Evolutionary conservation across 1,140 invertebrate genomes (phyloP).

Genomic region (Drosophila neocordata): DNA sequence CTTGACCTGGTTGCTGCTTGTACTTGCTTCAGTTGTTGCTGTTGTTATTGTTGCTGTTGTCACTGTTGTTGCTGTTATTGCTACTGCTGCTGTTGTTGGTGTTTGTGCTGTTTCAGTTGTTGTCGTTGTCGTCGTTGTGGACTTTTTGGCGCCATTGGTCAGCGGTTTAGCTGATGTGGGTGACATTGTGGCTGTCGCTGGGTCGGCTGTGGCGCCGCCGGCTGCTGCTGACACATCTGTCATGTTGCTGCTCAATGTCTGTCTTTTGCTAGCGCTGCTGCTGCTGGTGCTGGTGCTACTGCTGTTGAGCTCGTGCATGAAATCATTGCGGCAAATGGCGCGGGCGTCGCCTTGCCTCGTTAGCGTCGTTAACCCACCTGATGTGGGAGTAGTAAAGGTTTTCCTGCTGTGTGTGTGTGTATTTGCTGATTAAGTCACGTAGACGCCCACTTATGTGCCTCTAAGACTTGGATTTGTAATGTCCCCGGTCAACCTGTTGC

Average conservation of each 20-base stretch:
- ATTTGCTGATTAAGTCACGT: slow-evolving; percentile 70
- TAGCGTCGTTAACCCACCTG: slow-evolving; percentile 19
- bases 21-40: slow-evolving; percentile 29
- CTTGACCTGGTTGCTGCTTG: slow-evolving; percentile 55
- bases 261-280: slow-evolving; percentile 13
- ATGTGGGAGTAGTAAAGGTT: slow-evolving; percentile 9
- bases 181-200: slow-evolving; percentile 38
- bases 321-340: slow-evolving; percentile 49
- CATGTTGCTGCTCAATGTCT: slow-evolving; percentile 52
- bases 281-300: slow-evolving; percentile 11
- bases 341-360: slow-evolving; percentile 36
- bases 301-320: slow-evolving; percentile 25
- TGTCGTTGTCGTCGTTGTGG: slow-evolving; percentile 23
- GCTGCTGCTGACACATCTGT: slow-evolving; percentile 72
- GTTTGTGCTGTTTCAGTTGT: slow-evolving; percentile 7
- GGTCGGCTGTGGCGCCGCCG: slow-evolving; percentile 48
- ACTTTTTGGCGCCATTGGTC: slow-evolving; percentile 65
- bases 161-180: slow-evolving; percentile 45
- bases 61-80: slow-evolving; percentile 3
- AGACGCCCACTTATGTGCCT: slow-evolving; percentile 51
- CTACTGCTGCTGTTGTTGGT: slow-evolving; percentile 13
- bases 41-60: slow-evolving; percentile 1
- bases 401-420: slow-evolving; percentile 36
- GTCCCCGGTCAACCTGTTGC: slow-evolving; percentile 56
- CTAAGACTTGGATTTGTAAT: slow-evolving; percentile 5